A percentile compares a stretch with the other conserved stretches of the same genome.
Evolutionary conservation across 1,140 invertebrate species (phyloP).

Genomic region (Sycophila sp.): DNA sequence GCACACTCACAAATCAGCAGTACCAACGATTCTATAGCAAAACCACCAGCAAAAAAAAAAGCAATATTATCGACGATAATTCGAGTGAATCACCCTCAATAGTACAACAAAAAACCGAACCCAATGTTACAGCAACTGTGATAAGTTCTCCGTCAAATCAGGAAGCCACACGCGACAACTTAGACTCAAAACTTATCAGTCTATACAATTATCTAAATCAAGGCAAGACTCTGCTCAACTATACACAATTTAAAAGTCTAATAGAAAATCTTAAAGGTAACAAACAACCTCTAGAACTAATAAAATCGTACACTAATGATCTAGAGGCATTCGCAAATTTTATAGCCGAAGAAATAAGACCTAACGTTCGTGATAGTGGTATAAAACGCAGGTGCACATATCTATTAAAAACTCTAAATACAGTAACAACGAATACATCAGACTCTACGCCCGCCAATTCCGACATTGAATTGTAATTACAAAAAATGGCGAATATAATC

Average conservation of each 20-base stretch:
- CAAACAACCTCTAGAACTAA: neutral
- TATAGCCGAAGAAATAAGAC: neutral
- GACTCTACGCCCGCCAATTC: neutral
- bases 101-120: too few relatives aligned
- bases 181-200: neutral
- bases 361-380: neutral
- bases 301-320: neutral
- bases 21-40: too few relatives aligned
- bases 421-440: neutral
- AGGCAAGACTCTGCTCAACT: neutral
- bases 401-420: neutral
- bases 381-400: neutral
- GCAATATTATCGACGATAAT: too few relatives aligned
- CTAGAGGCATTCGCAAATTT: neutral
- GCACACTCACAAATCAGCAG: too few relatives aligned
- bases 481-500: too few relatives aligned
- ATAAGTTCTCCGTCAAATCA: too few relatives aligned
- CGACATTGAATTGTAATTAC: too few relatives aligned
- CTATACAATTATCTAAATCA: neutral
- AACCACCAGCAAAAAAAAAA: neutral
- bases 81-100: too few relatives aligned
- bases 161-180: too few relatives aligned
- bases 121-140: too few relatives aligned
- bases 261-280: neutral
- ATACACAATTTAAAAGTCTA: conserved; percentile 4